A percentile compares a stretch with the other conserved stretches of the same genome.
Conservation (phyloP, 2,797 vertebrate genomes). For the Scyliorhinus canicula region DNA sequence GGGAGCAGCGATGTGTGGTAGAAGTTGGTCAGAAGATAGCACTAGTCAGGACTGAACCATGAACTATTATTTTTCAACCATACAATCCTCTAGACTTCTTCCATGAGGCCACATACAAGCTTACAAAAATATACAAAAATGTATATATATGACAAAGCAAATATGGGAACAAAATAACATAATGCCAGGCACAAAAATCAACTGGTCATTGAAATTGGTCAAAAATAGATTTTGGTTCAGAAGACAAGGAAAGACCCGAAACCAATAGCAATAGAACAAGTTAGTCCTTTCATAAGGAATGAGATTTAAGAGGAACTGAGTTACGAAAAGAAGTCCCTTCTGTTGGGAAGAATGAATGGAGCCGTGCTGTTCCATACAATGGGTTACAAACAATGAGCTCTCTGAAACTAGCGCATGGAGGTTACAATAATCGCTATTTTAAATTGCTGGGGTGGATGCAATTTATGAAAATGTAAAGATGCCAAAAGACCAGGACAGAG, state of each 20-base stretch:
- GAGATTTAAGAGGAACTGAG: not conserved
- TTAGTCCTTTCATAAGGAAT: not conserved
- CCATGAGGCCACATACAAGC: too few relatives aligned
- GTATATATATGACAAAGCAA: not conserved
- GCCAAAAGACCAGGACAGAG: not conserved
- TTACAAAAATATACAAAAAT: not conserved
- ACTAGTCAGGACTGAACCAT: too few relatives aligned
- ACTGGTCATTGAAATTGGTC: not conserved
- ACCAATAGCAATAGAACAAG: not conserved
- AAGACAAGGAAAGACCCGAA: not conserved
- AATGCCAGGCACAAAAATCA: not conserved
- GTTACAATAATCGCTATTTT: not conserved
- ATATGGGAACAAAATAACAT: not conserved
- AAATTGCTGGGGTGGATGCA: not conserved
- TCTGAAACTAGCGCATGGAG: not conserved
- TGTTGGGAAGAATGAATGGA: not conserved
- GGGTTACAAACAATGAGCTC: not conserved
- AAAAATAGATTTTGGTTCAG: not conserved
- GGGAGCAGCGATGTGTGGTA: too few relatives aligned
- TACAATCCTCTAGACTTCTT: too few relatives aligned
- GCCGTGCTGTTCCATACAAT: not conserved
- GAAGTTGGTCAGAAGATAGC: too few relatives aligned
- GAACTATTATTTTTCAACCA: too few relatives aligned
- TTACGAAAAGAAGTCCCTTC: not conserved
- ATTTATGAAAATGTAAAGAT: not conserved